A percentile compares a stretch with the other conserved stretches of the same genome.
Evolutionary conservation across 2,888 invertebrate species (phyloP).

Genomic region (Prosopocoilus inquinatus): DNA sequence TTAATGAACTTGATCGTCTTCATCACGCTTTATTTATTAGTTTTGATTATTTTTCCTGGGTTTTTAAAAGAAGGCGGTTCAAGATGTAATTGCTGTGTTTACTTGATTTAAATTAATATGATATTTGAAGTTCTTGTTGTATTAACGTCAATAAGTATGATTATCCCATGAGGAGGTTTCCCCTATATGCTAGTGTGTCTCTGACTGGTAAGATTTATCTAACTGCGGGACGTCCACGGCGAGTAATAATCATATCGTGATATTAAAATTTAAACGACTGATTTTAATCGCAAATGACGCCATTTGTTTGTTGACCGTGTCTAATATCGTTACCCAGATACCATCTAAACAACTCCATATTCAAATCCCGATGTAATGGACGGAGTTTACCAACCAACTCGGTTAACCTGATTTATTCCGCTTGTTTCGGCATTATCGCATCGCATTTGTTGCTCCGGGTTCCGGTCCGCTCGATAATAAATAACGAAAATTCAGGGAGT

Average conservation of each 20-base stretch:
- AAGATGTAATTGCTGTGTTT: too few relatives aligned
- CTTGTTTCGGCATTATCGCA: background rate
- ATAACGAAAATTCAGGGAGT: too few relatives aligned
- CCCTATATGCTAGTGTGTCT: too few relatives aligned
- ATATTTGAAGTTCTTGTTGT: too few relatives aligned
- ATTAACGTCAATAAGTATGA: too few relatives aligned
- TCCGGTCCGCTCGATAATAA: background rate
- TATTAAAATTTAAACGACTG: constrained; percentile 44
- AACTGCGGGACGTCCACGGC: constrained; percentile 14
- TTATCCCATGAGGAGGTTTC: too few relatives aligned
- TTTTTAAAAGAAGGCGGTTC: too few relatives aligned
- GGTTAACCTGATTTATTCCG: too few relatives aligned
- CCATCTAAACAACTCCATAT: constrained; percentile 28
- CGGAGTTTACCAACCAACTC: background rate
- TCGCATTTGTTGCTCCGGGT: background rate
- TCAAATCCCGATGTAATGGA: constrained; percentile 6
- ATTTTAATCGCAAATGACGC: constrained; percentile 45
- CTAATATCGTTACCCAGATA: constrained; percentile 41
- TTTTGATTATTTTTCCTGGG: too few relatives aligned
- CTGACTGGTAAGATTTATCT: constrained; percentile 11
- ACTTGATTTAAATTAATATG: too few relatives aligned
- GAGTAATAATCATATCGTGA: constrained; percentile 22
- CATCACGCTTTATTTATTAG: too few relatives aligned
- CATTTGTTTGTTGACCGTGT: constrained; percentile 44
- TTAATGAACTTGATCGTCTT: too few relatives aligned